These are phyloP conservation scores for Popillia japonica DNA, from an alignment of 1,140 invertebrate species.

Conservation along the genomic window DNA sequence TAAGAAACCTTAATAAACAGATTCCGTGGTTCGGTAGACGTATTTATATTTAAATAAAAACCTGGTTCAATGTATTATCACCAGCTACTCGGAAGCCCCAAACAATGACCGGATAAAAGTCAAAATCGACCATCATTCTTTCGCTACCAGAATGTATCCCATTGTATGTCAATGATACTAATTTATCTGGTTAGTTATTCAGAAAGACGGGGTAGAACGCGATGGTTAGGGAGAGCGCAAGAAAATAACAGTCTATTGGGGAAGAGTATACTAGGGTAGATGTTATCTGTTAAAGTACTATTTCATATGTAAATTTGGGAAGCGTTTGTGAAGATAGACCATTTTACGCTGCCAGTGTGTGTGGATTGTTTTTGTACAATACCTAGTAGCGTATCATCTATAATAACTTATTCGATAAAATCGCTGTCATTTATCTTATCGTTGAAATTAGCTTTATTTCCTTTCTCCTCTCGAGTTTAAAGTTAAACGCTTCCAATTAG, in stretches of 20 bases:
- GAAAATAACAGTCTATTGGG: not conserved
- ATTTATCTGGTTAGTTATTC: not conserved
- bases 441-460: not conserved
- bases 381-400: too few species aligned
- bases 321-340: not conserved
- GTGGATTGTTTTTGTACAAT: not conserved
- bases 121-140: not conserved
- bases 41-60: not conserved
- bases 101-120: constrained; percentile 1
- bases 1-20: not conserved
- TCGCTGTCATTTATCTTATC: constrained; percentile 5
- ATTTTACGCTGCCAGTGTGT: not conserved
- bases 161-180: constrained; percentile 1
- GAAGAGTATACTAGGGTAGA: constrained; percentile 1
- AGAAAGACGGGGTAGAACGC: not conserved
- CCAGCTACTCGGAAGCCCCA: not conserved
- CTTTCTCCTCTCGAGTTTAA: not conserved
- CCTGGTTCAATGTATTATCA: not conserved
- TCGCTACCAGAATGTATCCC: not conserved
- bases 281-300: not conserved
- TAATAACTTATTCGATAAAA: not conserved
- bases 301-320: not conserved
- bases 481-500: not conserved
- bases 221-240: not conserved
- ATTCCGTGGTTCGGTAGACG: not conserved